These are phyloP conservation scores for Onychostoma macrolepis DNA, from an alignment of 2,113 vertebrate species.

Conservation along the genomic window DNA sequence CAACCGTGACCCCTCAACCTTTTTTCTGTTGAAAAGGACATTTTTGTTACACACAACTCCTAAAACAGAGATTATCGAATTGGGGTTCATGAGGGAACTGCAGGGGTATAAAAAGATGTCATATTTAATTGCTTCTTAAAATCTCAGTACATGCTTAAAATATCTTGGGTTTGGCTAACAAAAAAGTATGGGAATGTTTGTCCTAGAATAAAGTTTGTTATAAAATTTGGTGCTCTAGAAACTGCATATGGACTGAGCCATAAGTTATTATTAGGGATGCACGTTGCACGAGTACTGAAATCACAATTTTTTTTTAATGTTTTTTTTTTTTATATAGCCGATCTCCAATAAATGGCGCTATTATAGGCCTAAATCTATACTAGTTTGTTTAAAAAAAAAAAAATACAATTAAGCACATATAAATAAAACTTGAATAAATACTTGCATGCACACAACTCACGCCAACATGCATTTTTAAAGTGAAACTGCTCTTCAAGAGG, in stretches of 20 bases:
- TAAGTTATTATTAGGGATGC: not conserved
- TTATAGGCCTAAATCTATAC: not conserved
- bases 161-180: too few relatives aligned
- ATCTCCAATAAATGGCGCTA: not conserved
- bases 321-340: not conserved
- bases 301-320: too few relatives aligned
- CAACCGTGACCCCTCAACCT: too few relatives aligned
- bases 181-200: too few relatives aligned
- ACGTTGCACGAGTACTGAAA: not conserved
- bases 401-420: too few relatives aligned
- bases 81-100: not conserved
- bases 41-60: not conserved
- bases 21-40: not conserved
- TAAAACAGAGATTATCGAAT: not conserved
- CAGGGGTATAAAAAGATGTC: not conserved
- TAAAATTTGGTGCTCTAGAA: not conserved
- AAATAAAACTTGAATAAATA: too few relatives aligned
- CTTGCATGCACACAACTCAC: too few relatives aligned
- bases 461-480: not conserved
- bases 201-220: too few relatives aligned
- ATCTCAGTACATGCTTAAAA: too few relatives aligned
- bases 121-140: not conserved
- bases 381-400: too few relatives aligned
- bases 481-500: not conserved
- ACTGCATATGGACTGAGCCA: not conserved